These are phyloP conservation scores for Gymnoscopelus braueri DNA, from an alignment of 2,797 vertebrate species.

Conservation along the genomic window DNA sequence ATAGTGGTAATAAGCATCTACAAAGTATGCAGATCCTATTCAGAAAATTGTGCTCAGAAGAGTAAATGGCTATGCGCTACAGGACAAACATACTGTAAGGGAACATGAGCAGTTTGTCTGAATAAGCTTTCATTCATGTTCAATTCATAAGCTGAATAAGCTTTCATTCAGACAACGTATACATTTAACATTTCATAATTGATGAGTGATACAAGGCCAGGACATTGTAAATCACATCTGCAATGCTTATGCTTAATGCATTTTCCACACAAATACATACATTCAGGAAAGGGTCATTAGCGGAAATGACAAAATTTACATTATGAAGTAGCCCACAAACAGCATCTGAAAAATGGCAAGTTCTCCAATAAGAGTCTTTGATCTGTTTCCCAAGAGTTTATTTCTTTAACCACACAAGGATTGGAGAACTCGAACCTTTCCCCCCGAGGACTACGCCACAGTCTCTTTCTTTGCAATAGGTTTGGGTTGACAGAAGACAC, in stretches of 20 bases:
- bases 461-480: constrained; percentile 82
- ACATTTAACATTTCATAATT: constrained; percentile 35
- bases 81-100: constrained; percentile 29
- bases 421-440: too few relatives aligned
- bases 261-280: constrained; percentile 38
- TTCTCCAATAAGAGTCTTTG: constrained; percentile 38
- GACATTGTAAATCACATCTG: constrained; percentile 48
- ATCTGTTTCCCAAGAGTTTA: constrained; percentile 15
- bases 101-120: constrained; percentile 29
- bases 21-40: constrained; percentile 50
- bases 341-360: constrained; percentile 17
- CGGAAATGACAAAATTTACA: constrained; percentile 32
- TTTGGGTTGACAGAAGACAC: constrained; percentile 91
- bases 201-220: constrained; percentile 44
- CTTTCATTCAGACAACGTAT: constrained; percentile 36
- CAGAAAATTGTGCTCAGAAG: constrained; percentile 45
- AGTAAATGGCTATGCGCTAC: constrained; percentile 33
- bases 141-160: constrained; percentile 7
- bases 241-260: constrained; percentile 26
- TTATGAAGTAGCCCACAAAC: constrained; percentile 13
- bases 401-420: constrained; percentile 10
- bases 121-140: constrained; percentile 31
- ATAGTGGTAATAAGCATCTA: constrained; percentile 34
- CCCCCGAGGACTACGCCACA: too few relatives aligned
- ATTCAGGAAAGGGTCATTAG: constrained; percentile 16